Conservation (phyloP, 2,888 invertebrate species). For the Mycalesis mineus region DNA sequence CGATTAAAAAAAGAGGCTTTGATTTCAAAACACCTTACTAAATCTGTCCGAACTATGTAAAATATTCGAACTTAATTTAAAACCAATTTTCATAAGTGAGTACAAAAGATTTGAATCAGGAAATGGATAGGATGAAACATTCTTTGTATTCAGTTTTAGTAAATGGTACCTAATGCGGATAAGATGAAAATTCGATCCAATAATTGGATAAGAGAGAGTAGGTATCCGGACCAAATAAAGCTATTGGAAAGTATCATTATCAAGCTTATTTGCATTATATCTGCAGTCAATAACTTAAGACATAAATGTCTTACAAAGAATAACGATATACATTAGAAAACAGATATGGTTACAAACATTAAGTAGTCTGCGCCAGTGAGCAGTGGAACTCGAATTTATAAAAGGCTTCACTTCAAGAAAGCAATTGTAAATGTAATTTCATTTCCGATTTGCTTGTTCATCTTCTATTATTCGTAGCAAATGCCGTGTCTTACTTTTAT, state of each 20-base stretch:
- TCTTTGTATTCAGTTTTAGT: neutral
- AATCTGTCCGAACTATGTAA: too few species aligned
- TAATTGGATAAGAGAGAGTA: conserved; percentile 13
- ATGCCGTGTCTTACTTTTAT: conserved; percentile 10
- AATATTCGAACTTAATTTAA: too few species aligned
- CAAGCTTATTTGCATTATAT: conserved; percentile 19
- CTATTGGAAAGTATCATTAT: conserved; percentile 21
- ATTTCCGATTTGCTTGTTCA: conserved; percentile 14
- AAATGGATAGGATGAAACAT: neutral
- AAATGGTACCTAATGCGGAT: neutral
- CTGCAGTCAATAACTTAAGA: neutral
- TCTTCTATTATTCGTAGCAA: conserved; percentile 12
- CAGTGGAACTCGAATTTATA: neutral
- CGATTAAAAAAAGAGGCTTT: too few species aligned
- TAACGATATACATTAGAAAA: neutral
- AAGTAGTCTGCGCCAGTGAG: neutral
- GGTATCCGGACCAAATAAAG: conserved; percentile 12
- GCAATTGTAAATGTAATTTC: conserved; percentile 12
- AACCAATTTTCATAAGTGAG: too few species aligned
- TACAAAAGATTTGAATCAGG: neutral
- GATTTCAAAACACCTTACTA: too few species aligned
- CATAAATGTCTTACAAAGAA: neutral
- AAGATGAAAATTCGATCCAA: conserved; percentile 1
- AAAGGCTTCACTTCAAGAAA: neutral
- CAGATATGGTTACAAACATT: neutral